phyloP scores from a whole-genome alignment of 2,113 vertebrate genomes.

The Callionymus lyra region DNA sequence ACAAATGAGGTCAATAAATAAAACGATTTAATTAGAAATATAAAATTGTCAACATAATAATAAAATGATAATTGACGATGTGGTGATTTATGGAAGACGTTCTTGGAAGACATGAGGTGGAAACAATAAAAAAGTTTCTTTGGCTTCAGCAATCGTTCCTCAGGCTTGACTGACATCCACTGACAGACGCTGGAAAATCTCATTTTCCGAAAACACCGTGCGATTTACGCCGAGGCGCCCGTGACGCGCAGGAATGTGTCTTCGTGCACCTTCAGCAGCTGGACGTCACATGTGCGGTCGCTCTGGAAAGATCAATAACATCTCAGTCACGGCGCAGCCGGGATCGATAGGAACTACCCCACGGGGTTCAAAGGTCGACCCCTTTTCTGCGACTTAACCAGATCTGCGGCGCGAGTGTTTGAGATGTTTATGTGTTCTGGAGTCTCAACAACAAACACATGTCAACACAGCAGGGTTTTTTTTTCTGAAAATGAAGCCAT shows the following conservation, averaged over 20 bases:
- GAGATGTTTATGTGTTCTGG: too few relatives aligned
- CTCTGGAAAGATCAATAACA: slow-evolving; percentile 56
- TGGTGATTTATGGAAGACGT: too few relatives aligned
- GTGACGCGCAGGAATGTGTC: slow-evolving; percentile 40
- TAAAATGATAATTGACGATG: too few relatives aligned
- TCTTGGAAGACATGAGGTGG: too few relatives aligned
- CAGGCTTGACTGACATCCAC: background rate
- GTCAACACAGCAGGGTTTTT: slow-evolving; percentile 4
- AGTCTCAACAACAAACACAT: slow-evolving; percentile 18
- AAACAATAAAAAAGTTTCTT: background rate
- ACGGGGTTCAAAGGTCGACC: slow-evolving; percentile 39
- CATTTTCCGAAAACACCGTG: slow-evolving; percentile 26
- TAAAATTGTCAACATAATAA: too few relatives aligned
- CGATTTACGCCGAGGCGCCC: slow-evolving; percentile 33
- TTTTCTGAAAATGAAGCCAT: slow-evolving; percentile 31
- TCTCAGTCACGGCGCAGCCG: slow-evolving; percentile 7
- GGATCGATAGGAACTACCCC: slow-evolving; percentile 34
- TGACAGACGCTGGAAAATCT: slow-evolving; percentile 21
- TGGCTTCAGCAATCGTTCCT: too few relatives aligned
- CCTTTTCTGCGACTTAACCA: slow-evolving; percentile 30
- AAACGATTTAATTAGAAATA: too few relatives aligned
- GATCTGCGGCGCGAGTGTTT: slow-evolving; percentile 16
- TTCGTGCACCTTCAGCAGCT: slow-evolving; percentile 29
- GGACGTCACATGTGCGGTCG: slow-evolving; percentile 20
- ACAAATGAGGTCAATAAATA: too few relatives aligned